Percentiles rank a stretch among this genome's conserved stretches.
These are phyloP conservation scores for Drosophila falleni DNA, from an alignment of 2,888 invertebrate genomes.

Conservation along the genomic window DNA sequence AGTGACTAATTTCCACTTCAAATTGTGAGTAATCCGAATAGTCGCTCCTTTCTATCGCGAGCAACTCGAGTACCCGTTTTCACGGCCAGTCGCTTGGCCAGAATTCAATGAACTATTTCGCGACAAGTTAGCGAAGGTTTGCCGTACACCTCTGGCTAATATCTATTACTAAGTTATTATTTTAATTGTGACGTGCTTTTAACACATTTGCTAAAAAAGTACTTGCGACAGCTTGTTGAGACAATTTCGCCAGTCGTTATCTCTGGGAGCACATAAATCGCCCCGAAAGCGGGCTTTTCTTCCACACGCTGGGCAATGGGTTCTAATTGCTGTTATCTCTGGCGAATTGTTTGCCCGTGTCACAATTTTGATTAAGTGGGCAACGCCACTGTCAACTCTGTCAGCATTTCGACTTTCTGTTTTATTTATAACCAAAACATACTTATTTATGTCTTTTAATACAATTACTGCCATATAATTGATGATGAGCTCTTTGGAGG, in stretches of 20 bases:
- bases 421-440: constrained; percentile 63
- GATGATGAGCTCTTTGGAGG: constrained; percentile 64
- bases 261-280: constrained; percentile 57
- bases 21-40: constrained; percentile 5
- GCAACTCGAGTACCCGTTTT: constrained; percentile 26
- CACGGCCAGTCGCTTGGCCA: constrained; percentile 67
- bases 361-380: constrained; percentile 79
- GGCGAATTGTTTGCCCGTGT: constrained; percentile 77
- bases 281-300: constrained; percentile 59
- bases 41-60: constrained; percentile 8
- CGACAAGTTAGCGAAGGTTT: constrained; percentile 43
- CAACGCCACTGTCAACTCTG: constrained; percentile 54
- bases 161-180: constrained; percentile 79
- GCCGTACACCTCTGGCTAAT: constrained; percentile 57
- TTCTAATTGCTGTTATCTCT: constrained; percentile 70
- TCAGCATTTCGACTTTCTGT: constrained; percentile 45
- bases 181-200: constrained; percentile 75
- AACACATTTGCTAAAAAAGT: constrained; percentile 53
- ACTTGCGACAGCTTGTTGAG: constrained; percentile 67
- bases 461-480: constrained; percentile 62
- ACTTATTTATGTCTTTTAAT: constrained; percentile 44
- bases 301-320: constrained; percentile 32
- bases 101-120: constrained; percentile 55
- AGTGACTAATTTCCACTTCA: constrained; percentile 5
- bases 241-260: constrained; percentile 63